Evolutionary conservation across 2,113 vertebrate genomes (phyloP).

Genomic region (Entomyzon cyanotis): DNA sequence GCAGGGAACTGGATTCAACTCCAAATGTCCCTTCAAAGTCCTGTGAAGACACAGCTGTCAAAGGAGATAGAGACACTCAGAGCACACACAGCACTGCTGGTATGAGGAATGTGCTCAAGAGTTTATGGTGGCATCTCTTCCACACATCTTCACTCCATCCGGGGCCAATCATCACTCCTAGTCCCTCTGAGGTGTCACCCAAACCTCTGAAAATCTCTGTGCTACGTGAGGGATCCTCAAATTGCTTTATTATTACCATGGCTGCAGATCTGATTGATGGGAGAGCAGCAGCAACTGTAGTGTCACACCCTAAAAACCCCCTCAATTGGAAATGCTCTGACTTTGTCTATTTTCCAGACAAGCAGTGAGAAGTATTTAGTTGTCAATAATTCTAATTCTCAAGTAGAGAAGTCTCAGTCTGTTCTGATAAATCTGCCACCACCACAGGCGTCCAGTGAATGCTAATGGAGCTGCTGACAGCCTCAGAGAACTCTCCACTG

Average conservation of each 20-base stretch:
- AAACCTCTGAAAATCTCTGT: not conserved
- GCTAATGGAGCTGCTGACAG: not conserved
- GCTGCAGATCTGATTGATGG: not conserved
- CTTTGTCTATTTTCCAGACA: not conserved
- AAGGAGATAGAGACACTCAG: not conserved
- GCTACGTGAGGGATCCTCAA: accelerated
- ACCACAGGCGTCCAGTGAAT: not conserved
- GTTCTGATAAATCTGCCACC: not conserved
- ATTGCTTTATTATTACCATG: not conserved
- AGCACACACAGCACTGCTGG: not conserved
- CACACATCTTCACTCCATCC: not conserved
- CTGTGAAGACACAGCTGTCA: not conserved
- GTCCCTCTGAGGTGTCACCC: not conserved
- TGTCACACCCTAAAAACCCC: not conserved
- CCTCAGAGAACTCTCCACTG: not conserved
- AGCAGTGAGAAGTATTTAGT: not conserved
- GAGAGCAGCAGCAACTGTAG: not conserved
- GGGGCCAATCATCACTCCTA: not conserved
- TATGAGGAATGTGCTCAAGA: not conserved
- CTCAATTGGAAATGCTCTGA: not conserved
- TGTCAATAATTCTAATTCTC: not conserved
- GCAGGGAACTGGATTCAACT: not conserved
- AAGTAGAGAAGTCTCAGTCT: not conserved
- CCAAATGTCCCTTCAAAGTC: not conserved
- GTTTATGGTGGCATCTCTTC: not conserved